phyloP scores from a whole-genome alignment of 1,140 invertebrate species.

The Meloidogyne chitwoodi region DNA sequence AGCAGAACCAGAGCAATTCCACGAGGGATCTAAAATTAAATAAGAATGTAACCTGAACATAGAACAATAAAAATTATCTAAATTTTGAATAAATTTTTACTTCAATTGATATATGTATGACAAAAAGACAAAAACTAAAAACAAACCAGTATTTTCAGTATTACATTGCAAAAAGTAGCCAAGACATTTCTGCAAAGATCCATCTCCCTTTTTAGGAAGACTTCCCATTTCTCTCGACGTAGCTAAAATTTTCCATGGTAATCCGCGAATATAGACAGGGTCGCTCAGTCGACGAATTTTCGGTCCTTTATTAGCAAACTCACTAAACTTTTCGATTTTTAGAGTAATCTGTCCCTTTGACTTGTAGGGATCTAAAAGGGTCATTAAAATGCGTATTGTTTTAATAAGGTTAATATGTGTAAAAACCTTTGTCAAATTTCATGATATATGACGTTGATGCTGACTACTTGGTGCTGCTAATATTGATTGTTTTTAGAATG shows the following conservation, averaged over 20 bases:
- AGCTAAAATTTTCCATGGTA: constrained; percentile 50
- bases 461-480: background rate
- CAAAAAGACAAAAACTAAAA: background rate
- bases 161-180: constrained; percentile 79
- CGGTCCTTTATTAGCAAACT: constrained; percentile 30
- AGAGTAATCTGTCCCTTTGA: constrained; percentile 40
- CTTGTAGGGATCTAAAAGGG: constrained; percentile 42
- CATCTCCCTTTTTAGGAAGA: background rate
- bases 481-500: background rate
- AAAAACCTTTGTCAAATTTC: background rate
- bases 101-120: background rate
- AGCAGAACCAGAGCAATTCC: constrained; percentile 46
- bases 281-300: constrained; percentile 39
- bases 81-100: background rate
- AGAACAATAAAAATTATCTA: too few species aligned
- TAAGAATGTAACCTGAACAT: too few species aligned
- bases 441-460: background rate
- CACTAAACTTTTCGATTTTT: constrained; percentile 44
- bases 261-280: constrained; percentile 46
- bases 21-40: constrained; percentile 22
- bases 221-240: constrained; percentile 42
- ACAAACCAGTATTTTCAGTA: constrained; percentile 74
- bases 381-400: background rate
- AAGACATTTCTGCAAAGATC: constrained; percentile 64
- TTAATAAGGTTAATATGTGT: background rate